A percentile compares a stretch with the other conserved stretches of the same genome.
These are phyloP conservation scores for Nemurella pictetii DNA, from an alignment of 2,888 invertebrate species.

Conservation along the genomic window DNA sequence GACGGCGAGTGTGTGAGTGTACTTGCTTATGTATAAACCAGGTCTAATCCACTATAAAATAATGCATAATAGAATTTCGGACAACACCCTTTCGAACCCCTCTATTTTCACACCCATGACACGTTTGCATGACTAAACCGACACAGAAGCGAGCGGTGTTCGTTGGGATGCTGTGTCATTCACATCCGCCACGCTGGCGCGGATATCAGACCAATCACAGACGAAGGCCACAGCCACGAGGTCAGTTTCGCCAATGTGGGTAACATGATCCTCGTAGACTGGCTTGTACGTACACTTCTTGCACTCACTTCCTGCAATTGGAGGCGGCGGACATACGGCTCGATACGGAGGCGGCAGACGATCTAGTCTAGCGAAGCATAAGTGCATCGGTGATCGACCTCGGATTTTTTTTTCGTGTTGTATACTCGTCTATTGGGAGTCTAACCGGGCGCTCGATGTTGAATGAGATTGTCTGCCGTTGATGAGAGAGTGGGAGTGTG, in stretches of 20 bases:
- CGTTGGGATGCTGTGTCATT: too few relatives aligned
- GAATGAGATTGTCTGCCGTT: background rate
- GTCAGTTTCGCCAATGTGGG: too few relatives aligned
- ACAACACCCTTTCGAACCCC: background rate
- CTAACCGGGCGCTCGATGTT: too few relatives aligned
- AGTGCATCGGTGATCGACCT: too few relatives aligned
- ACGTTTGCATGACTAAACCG: background rate
- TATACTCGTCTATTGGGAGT: background rate
- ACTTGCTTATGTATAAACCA: background rate
- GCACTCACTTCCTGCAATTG: too few relatives aligned
- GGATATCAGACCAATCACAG: background rate
- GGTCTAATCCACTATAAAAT: background rate
- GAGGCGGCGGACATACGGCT: background rate
- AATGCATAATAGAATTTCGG: background rate
- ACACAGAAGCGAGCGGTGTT: background rate
- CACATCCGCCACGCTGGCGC: too few relatives aligned
- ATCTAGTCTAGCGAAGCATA: background rate
- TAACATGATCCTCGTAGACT: too few relatives aligned
- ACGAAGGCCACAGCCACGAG: too few relatives aligned
- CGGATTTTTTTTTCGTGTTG: background rate
- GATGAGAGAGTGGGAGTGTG: slow-evolving; percentile 19
- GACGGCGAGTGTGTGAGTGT: too few relatives aligned
- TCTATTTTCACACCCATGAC: background rate
- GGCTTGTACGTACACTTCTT: too few relatives aligned
- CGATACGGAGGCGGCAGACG: background rate